A percentile compares a stretch with the other conserved stretches of the same genome.
Evolutionary conservation across 2,888 invertebrate species (phyloP).

Genomic region (Petrolisthes manimaculis): DNA sequence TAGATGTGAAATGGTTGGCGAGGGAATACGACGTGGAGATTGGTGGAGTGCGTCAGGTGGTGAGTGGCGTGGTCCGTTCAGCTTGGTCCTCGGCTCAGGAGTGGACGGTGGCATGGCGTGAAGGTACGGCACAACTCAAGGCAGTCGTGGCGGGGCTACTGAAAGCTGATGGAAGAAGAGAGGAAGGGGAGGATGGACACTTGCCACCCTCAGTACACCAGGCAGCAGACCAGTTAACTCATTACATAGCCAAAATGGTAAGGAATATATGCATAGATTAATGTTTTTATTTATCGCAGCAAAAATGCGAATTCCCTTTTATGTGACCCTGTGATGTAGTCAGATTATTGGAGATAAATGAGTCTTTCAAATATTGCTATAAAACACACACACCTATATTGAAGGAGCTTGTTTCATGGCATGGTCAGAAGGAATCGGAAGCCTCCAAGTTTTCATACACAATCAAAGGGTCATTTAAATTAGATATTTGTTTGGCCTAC

Average conservation of each 20-base stretch:
- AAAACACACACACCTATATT: no score
- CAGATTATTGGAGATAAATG: no score
- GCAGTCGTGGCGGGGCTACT: constrained; percentile 34
- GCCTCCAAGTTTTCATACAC: no score
- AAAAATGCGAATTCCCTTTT: no score
- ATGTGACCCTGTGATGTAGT: no score
- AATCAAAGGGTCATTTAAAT: no score
- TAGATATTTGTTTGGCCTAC: no score
- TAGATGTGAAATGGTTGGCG: constrained; percentile 32
- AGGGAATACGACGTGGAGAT: constrained; percentile 6
- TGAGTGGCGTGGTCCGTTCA: constrained; percentile 31
- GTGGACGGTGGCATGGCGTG: constrained; percentile 54
- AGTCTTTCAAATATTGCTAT: no score
- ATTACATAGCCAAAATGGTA: constrained; percentile 36
- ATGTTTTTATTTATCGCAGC: background rate
- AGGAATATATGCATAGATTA: background rate
- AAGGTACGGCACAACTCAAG: constrained; percentile 31
- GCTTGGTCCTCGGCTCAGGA: constrained; percentile 51
- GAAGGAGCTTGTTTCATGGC: no score
- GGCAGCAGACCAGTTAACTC: constrained; percentile 24
- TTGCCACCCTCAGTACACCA: constrained; percentile 13
- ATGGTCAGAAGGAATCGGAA: no score
- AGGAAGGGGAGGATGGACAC: constrained; percentile 1
- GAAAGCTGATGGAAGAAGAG: constrained; percentile 26
- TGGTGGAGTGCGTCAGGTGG: constrained; percentile 27